Conservation (phyloP, 2,113 vertebrate species). For the Todiramphus saurophagus region DNA sequence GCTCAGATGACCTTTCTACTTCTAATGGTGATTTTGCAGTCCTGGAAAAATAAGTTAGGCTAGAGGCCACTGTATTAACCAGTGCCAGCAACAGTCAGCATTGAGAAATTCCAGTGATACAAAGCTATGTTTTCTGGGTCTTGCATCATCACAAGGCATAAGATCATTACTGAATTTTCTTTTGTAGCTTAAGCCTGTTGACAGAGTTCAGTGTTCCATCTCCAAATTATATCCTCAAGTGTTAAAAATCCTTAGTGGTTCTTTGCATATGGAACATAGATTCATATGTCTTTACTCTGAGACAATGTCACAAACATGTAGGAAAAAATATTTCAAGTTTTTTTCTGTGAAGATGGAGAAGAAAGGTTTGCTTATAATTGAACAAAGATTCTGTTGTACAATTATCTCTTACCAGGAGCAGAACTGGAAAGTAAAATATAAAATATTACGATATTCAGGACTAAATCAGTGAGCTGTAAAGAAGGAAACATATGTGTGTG, state of each 20-base stretch:
- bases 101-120: not conserved
- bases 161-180: not conserved
- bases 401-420: rapidly evolving
- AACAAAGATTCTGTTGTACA: not conserved
- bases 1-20: not conserved
- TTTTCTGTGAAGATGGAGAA: not conserved
- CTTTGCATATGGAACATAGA: not conserved
- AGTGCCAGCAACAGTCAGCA: not conserved
- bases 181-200: not conserved
- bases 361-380: not conserved
- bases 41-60: not conserved
- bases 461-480: not conserved
- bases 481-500: not conserved
- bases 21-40: not conserved
- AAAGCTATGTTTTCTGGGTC: not conserved
- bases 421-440: not conserved
- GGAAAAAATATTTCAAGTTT: not conserved
- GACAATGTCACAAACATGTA: not conserved
- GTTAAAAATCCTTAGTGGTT: not conserved
- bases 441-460: not conserved
- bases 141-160: not conserved
- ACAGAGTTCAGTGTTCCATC: not conserved
- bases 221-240: not conserved
- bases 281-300: not conserved
- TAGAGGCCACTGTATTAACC: not conserved